phyloP scores from a whole-genome alignment of 2,888 invertebrate species.

The Drosophila longiperda region DNA sequence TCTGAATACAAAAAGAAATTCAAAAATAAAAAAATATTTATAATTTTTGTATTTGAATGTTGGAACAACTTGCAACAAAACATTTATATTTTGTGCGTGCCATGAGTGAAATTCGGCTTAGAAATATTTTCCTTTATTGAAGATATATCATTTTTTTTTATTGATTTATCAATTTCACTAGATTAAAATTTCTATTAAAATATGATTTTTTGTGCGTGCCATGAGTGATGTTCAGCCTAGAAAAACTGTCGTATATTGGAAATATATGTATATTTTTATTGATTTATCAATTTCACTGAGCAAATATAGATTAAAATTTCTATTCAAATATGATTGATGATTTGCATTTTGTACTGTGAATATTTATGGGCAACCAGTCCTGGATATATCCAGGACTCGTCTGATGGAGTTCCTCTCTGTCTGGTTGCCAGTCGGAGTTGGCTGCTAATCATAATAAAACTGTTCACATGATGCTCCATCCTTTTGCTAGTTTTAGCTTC shows the following conservation, averaged over 20 bases:
- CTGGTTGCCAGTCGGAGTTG: neutral
- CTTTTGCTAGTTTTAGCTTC: slow-evolving; percentile 6
- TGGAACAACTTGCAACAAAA: neutral
- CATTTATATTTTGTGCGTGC: neutral
- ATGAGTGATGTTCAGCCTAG: neutral
- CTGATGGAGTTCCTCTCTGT: neutral
- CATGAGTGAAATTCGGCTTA: neutral
- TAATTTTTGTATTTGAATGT: neutral
- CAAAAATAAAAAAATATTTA: neutral
- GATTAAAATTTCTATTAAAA: too few species aligned
- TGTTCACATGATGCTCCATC: neutral
- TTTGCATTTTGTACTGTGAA: neutral
- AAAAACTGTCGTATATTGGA: neutral
- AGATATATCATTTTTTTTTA: neutral
- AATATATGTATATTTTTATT: neutral
- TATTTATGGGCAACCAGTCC: neutral
- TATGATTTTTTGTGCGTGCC: neutral
- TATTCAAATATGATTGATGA: neutral
- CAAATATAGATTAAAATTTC: neutral
- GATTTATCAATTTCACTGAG: neutral
- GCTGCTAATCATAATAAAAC: slow-evolving; percentile 17
- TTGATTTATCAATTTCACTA: neutral
- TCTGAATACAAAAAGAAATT: neutral
- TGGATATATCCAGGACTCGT: too few species aligned
- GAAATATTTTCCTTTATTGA: neutral